Conservation (phyloP, 2,888 invertebrate species). For the Caradrina clavipalpis region DNA sequence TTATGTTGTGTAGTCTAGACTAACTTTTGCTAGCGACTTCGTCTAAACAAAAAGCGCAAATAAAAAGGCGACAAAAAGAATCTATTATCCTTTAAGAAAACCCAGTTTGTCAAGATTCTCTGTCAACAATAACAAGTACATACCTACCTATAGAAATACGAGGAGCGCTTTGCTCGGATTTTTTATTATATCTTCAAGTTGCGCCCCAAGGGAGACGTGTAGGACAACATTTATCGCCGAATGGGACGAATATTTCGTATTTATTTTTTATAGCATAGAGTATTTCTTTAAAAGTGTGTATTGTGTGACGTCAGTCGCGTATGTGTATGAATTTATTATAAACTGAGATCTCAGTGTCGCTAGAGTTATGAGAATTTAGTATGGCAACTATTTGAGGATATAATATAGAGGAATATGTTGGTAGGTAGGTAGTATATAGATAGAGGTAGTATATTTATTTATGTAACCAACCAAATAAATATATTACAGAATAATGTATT, state of each 20-base stretch:
- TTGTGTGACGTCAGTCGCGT: constrained; percentile 6
- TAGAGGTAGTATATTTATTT: too few species aligned
- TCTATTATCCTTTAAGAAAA: constrained; percentile 28
- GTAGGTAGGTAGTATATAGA: too few species aligned
- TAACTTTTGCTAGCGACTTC: too few species aligned
- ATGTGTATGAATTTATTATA: constrained; percentile 14
- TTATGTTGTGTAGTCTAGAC: too few species aligned
- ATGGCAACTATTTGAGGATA: too few species aligned
- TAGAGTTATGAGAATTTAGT: too few species aligned
- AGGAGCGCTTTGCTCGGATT: constrained; percentile 33
- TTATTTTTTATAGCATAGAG: constrained; percentile 28
- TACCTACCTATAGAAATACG: constrained; percentile 44
- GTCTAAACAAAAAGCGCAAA: neutral
- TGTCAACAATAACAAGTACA: constrained; percentile 45
- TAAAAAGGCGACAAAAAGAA: neutral
- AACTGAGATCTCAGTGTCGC: neutral
- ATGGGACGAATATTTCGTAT: constrained; percentile 51
- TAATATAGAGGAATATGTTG: too few species aligned
- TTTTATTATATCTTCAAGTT: constrained; percentile 62
- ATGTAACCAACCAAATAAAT: too few species aligned
- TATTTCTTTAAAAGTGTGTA: neutral
- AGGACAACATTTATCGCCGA: constrained; percentile 44
- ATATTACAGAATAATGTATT: too few species aligned
- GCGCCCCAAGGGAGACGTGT: constrained; percentile 41
- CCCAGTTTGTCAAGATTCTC: constrained; percentile 50